Evolutionary conservation across 2,113 vertebrate genomes (phyloP).

Genomic region (Leucosticte australis): DNA sequence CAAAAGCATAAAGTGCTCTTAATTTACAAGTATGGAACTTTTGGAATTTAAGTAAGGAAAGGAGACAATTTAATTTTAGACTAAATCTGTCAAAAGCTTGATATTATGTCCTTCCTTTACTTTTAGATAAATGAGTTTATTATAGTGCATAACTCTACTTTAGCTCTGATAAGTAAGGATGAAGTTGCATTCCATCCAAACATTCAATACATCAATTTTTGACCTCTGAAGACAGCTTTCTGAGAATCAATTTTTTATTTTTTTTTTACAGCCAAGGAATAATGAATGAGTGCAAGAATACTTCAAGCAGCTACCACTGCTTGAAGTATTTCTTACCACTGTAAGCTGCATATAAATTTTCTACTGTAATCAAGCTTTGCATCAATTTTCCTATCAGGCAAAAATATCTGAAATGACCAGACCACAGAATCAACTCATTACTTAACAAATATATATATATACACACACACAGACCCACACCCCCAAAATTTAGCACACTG

Average conservation of each 20-base stretch:
- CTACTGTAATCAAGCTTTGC: not conserved
- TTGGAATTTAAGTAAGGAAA: not conserved
- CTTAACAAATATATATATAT: too few relatives aligned
- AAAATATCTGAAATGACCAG: not conserved
- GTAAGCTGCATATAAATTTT: not conserved
- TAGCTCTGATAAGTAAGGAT: not conserved
- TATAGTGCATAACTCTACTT: not conserved
- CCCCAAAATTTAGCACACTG: not conserved
- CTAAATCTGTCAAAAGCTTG: not conserved
- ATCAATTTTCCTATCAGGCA: not conserved
- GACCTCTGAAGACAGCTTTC: not conserved
- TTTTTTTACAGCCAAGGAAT: not conserved
- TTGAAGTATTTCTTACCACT: not conserved
- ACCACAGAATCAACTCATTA: not conserved
- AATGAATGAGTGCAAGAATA: not conserved
- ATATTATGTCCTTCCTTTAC: not conserved
- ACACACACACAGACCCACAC: not conserved
- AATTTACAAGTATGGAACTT: not conserved
- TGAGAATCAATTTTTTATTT: not conserved
- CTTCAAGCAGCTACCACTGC: not conserved
- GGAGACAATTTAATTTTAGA: not conserved
- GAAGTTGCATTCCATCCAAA: not conserved
- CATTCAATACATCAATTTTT: rapidly evolving
- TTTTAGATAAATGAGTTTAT: not conserved
- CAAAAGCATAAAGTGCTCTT: not conserved